These are phyloP conservation scores for Hydropsyche tenuis DNA, from an alignment of 1,140 invertebrate species.

Conservation along the genomic window DNA sequence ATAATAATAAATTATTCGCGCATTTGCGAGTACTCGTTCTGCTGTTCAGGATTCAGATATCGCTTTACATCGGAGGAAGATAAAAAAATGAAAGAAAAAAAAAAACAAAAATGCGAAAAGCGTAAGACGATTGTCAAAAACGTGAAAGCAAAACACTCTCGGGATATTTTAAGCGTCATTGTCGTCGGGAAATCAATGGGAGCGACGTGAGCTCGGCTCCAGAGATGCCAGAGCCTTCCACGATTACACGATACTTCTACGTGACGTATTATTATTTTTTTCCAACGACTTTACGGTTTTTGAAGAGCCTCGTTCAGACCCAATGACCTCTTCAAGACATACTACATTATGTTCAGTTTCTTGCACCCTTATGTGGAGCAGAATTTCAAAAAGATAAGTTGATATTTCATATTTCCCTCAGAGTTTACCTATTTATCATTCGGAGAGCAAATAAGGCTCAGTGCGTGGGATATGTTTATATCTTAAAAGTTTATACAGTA, in stretches of 20 bases:
- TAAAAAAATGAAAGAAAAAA: background rate
- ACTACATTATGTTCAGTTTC: no score
- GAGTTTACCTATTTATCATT: no score
- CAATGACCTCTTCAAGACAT: no score
- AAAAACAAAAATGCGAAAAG: background rate
- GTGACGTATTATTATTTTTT: background rate
- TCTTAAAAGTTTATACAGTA: no score
- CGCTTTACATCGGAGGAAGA: background rate
- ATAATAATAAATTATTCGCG: slow-evolving; percentile 19
- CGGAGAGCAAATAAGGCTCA: no score
- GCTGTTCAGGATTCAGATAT: no score
- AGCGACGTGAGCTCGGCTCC: background rate
- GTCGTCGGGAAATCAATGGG: slow-evolving; percentile 1
- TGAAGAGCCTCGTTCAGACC: no score
- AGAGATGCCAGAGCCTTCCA: background rate
- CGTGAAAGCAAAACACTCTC: slow-evolving; percentile 20
- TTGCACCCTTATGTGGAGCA: no score
- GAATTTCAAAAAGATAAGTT: no score
- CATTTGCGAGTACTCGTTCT: background rate
- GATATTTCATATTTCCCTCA: no score
- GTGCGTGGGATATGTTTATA: no score
- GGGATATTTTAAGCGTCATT: slow-evolving; percentile 18
- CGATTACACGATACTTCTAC: background rate
- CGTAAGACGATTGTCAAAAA: slow-evolving; percentile 15
- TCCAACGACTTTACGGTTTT: no score